phyloP scores from a whole-genome alignment of 2,888 invertebrate species.

The Apotomis turbidana region DNA sequence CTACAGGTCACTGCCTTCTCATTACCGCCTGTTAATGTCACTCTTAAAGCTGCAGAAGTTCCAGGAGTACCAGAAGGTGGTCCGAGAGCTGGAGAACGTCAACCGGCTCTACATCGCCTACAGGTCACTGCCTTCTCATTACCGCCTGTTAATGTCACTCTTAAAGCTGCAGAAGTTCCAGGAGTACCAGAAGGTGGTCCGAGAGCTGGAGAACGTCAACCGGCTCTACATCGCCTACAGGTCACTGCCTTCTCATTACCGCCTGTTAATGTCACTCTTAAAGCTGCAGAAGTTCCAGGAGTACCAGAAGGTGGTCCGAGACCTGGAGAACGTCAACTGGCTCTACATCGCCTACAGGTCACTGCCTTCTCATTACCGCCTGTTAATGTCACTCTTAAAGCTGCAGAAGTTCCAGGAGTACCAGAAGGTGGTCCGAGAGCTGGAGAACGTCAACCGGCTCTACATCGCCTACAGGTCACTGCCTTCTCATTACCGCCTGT shows the following conservation, averaged over 20 bases:
- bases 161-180: constrained; percentile 82
- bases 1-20: neutral
- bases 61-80: constrained; percentile 91
- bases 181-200: constrained; percentile 91
- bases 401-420: constrained; percentile 88
- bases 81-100: constrained; percentile 92
- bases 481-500: too few species aligned
- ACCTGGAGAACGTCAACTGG: constrained; percentile 91
- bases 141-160: too few species aligned
- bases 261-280: too few species aligned
- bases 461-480: too few species aligned
- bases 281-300: constrained; percentile 86
- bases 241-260: neutral
- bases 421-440: too few species aligned
- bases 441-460: too few species aligned
- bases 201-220: constrained; percentile 92
- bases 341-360: constrained; percentile 84
- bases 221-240: constrained; percentile 86
- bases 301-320: constrained; percentile 91
- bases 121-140: neutral
- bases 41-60: constrained; percentile 77
- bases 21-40: too few species aligned
- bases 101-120: constrained; percentile 87
- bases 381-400: too few species aligned
- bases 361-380: neutral